A percentile compares a stretch with the other conserved stretches of the same genome.
Evolutionary conservation across 2,888 invertebrate species (phyloP).

Genomic region (Pheosia gnoma): DNA sequence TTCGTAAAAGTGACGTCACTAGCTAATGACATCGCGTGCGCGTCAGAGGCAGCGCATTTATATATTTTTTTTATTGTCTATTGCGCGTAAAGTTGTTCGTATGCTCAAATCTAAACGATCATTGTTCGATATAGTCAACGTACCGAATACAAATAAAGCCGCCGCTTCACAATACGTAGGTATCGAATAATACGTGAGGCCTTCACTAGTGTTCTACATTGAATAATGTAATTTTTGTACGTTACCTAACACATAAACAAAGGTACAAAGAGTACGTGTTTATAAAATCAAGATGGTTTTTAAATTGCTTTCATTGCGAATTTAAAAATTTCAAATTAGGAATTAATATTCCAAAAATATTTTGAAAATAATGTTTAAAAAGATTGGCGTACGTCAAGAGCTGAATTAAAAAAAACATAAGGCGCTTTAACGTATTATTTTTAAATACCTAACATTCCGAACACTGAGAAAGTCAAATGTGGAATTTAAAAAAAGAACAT

Average conservation of each 20-base stretch:
- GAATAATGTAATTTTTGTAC: conserved; percentile 43
- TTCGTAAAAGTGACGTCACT: no score
- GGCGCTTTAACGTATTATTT: no score
- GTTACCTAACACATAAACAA: conserved; percentile 42
- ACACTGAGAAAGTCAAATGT: no score
- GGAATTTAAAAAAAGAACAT: no score
- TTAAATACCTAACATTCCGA: no score
- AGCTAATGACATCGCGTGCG: no score
- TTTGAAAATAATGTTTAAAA: no score
- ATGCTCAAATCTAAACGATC: conserved; percentile 14
- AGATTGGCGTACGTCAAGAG: no score
- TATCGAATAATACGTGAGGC: conserved; percentile 35
- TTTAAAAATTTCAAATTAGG: no score
- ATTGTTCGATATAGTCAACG: conserved; percentile 26
- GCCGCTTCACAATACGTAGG: conserved; percentile 16
- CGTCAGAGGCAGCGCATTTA: not conserved
- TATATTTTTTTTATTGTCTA: not conserved
- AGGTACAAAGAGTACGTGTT: conserved; percentile 30
- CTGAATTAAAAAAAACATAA: no score
- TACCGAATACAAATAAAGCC: conserved; percentile 33
- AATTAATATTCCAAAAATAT: no score
- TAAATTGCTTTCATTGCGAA: not conserved
- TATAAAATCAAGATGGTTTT: conserved; percentile 2
- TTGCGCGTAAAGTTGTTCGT: not conserved
- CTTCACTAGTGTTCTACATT: conserved; percentile 43